Conservation (phyloP, 2,888 invertebrate genomes). For the Phortica magna region DNA sequence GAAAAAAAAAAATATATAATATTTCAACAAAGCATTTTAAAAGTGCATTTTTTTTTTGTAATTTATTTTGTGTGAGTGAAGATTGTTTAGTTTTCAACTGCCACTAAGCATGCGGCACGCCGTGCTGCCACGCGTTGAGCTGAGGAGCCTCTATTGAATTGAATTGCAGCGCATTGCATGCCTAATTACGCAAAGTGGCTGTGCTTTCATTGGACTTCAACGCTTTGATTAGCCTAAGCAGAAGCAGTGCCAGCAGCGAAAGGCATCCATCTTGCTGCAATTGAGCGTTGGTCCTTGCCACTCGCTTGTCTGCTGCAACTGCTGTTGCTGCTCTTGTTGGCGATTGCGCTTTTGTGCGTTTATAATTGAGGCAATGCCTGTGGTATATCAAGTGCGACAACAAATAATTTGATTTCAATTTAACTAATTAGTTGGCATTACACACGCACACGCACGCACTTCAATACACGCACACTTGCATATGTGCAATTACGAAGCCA, state of each 20-base stretch:
- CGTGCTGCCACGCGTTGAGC: too few species aligned
- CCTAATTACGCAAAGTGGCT: neutral
- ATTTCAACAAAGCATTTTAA: too few species aligned
- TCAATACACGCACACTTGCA: slow-evolving; percentile 46
- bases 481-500: neutral
- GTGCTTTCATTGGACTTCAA: neutral
- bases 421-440: slow-evolving; percentile 73
- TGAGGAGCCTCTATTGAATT: neutral
- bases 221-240: neutral
- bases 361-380: slow-evolving; percentile 14
- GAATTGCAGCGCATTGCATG: neutral
- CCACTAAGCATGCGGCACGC: too few species aligned
- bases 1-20: neutral
- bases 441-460: slow-evolving; percentile 40
- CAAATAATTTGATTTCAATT: slow-evolving; percentile 77
- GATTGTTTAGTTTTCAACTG: too few species aligned
- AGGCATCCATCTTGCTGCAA: slow-evolving; percentile 7
- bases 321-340: neutral
- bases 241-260: neutral
- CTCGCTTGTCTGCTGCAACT: neutral
- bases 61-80: too few species aligned
- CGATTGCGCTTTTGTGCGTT: slow-evolving; percentile 9
- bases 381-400: slow-evolving; percentile 73
- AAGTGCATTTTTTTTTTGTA: too few species aligned
- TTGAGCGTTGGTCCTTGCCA: neutral